Base-by-base conservation (phyloP, 2,888 invertebrate genomes). In the Caradrina kadenii region DNA sequence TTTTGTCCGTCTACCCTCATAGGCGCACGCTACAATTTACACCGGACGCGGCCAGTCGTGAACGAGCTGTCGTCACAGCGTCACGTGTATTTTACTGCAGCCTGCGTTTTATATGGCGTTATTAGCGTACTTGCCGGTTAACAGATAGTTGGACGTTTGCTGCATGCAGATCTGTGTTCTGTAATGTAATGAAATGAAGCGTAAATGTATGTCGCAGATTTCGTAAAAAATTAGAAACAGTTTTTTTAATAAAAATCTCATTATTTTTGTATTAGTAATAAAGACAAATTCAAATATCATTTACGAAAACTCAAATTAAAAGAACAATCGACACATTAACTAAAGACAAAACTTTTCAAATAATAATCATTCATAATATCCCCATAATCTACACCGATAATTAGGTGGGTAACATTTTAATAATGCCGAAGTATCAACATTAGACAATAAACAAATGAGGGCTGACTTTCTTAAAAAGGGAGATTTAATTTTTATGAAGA, bases 31-130 rank as follows among this genome's bases (percentile, higher is more conserved):
- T 92, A 93, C 92, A 93, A 93, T 94, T 93, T 92, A 90, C 90
- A 85, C 92, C 91, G 93, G 93, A 91, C 91, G 91, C 91, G 84
- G 80, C 86, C 90, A 92, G 83, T 90, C 88, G 86, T 84, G 87
- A 88, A 88, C 86, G 86, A 82, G 88, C 86, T 75, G 77, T 84
- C 85, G 85, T 80, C 84, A 76, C 67, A 74, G 83, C 70, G 80
- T 80, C 93, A 93, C 90, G 92, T 94, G 94, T 90, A 86, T 86
- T 92, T 94, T 90, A 94, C 86, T 89, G 89, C 90, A 86, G 83
- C 77, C 91, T 94, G 93, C 91, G 87, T 92, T 93, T 93, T 91
- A 93, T 93, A 89, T 75, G 85, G 77, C 82, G 86, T 86, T 84
- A 89, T 87, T 86, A 86, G 85, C 77, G 81, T 82, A 78, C 83